phyloP scores from a whole-genome alignment of 2,888 invertebrate species.

The Machimus rusticus region DNA sequence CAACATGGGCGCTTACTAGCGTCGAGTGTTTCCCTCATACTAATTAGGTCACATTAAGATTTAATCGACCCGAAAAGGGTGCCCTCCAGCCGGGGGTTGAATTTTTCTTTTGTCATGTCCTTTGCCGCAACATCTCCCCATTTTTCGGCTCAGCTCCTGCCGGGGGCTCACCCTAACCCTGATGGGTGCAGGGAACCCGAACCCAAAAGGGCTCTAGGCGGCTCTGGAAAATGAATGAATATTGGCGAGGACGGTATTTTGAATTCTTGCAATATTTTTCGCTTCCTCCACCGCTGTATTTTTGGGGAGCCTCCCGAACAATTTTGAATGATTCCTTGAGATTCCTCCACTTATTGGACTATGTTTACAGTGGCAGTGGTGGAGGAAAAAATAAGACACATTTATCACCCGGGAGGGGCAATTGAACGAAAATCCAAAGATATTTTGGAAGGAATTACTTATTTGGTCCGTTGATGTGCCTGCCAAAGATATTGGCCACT shows the following conservation, averaged over 20 bases:
- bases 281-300: background rate
- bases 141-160: background rate
- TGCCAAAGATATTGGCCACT: background rate
- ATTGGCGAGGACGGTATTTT: background rate
- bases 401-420: background rate
- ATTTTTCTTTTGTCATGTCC: constrained; percentile 31
- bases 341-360: background rate
- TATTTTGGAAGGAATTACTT: background rate
- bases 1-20: background rate
- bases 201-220: background rate
- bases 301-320: background rate
- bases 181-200: background rate
- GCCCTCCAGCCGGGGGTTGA: background rate
- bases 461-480: background rate
- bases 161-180: background rate
- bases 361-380: background rate
- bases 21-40: constrained; percentile 5
- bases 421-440: background rate
- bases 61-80: constrained; percentile 37
- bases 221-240: background rate
- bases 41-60: constrained; percentile 39
- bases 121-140: background rate
- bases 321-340: background rate
- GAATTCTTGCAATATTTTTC: background rate
- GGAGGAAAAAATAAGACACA: background rate